Base-by-base conservation (phyloP, 2,888 invertebrate species). In the Ormia ochracea region DNA sequence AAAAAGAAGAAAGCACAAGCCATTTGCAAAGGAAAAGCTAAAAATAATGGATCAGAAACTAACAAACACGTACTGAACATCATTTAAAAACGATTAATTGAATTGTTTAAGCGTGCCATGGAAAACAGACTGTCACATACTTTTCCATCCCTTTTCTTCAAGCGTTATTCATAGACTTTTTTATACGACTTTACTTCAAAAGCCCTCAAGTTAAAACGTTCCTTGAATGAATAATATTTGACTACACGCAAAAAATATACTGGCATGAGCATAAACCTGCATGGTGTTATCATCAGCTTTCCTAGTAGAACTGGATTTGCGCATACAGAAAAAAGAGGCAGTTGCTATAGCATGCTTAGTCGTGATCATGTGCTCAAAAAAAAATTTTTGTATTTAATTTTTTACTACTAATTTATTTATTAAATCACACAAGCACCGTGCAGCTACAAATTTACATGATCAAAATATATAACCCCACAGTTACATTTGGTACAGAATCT, bases 71-170 rank as follows among this genome's bases (percentile, higher is more conserved):
- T 80, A 52, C 26, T 41, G 1, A 36, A 75, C 75, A 75, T 80
- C 66, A 72, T 75, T 72, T 59, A 72, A 80, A 80, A 75, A 26
- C 79, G 75, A 80, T 80, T 80, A 72, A 80, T 80, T 80, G 72
- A 80, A 80, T 80, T 80, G 70, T 75, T 72, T 70, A 54, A 70
- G 65, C 79, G 79, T 80, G 75, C 59, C 75, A 66, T 48, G 75
- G 72, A 80, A 79, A 75, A 74, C 74, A 78, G 75, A 65, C 26
- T 79, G 75, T 69, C 70, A 66, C 58, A 48, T 36, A 33, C 21
- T 70, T 45, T 59, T 9, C 31, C 21, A 33, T 17, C 5, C 7
- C 2, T 61, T 43, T 65, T 48, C 19, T 36, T 36, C 5, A 45
- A 7, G 33, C 14, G 31, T 23, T 26, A 63, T 56, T 56, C 12